Evolutionary conservation across 2,797 vertebrate species (phyloP).

Genomic region (Ptychadena robeensis): DNA sequence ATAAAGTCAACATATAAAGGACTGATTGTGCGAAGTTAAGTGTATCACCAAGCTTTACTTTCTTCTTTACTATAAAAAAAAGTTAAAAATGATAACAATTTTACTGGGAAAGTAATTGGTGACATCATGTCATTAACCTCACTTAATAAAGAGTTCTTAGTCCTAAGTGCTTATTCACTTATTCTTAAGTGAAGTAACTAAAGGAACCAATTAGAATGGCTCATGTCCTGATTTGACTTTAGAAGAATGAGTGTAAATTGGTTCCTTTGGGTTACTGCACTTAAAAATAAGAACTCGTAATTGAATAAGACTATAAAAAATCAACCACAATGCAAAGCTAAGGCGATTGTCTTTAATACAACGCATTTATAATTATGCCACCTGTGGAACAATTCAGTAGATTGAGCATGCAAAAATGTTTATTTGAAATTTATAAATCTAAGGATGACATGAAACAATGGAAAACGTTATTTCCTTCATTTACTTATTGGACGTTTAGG

Average conservation of each 20-base stretch:
- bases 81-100: not conserved
- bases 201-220: not conserved
- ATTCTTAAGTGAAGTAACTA: not conserved
- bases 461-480: too few species aligned
- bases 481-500: too few species aligned
- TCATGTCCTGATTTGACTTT: not conserved
- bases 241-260: not conserved
- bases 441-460: too few species aligned
- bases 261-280: too few species aligned
- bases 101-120: not conserved
- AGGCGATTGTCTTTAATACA: not conserved
- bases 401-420: too few species aligned
- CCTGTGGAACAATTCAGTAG: too few species aligned
- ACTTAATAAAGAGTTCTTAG: not conserved
- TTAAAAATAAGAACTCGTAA: not conserved
- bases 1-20: slow-evolving; percentile 26
- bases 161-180: not conserved
- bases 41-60: not conserved
- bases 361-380: too few species aligned
- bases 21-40: not conserved
- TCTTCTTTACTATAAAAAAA: not conserved
- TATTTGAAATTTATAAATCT: too few species aligned
- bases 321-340: not conserved
- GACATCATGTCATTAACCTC: not conserved
- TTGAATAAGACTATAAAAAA: too few species aligned